Conservation (phyloP, 2,888 invertebrate species). For the Scelioninae gen. 2 region DNA sequence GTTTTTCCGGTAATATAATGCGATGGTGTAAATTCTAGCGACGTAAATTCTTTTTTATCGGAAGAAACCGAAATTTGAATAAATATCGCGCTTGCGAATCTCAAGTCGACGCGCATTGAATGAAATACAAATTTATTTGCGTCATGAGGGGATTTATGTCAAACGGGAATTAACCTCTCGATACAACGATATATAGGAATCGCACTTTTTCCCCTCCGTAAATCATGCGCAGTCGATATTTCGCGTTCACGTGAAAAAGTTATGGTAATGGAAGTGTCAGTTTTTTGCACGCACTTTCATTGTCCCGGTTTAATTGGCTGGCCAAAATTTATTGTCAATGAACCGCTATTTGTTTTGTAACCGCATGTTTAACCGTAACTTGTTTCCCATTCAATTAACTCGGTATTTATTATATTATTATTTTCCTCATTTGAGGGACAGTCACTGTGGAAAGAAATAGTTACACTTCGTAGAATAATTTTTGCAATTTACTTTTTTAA, state of each 20-base stretch:
- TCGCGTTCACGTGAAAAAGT: conserved; percentile 9
- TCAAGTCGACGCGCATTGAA: conserved; percentile 12
- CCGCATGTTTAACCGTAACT: too few relatives aligned
- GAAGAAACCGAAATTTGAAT: too few relatives aligned
- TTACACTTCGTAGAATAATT: too few relatives aligned
- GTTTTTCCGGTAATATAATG: too few relatives aligned
- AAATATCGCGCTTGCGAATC: conserved; percentile 15
- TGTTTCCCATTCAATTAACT: too few relatives aligned
- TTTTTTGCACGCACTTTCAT: conserved; percentile 13
- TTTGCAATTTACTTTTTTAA: too few relatives aligned
- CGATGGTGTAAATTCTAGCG: too few relatives aligned
- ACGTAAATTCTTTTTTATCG: too few relatives aligned
- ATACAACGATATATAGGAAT: conserved; percentile 19
- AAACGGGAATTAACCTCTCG: conserved; percentile 30
- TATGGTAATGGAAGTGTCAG: conserved; percentile 32
- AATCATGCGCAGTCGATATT: conserved; percentile 26
- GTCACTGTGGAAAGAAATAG: too few relatives aligned
- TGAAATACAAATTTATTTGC: conserved; percentile 31
- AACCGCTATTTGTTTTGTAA: neutral
- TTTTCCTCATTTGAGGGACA: too few relatives aligned
- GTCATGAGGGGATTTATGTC: conserved; percentile 27
- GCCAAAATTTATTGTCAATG: conserved; percentile 23
- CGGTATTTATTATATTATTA: too few relatives aligned
- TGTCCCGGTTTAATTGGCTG: conserved; percentile 10
- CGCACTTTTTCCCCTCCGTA: conserved; percentile 18